Base-by-base conservation (phyloP, 2,888 invertebrate genomes). In the Caenorhabditis sinica region DNA sequence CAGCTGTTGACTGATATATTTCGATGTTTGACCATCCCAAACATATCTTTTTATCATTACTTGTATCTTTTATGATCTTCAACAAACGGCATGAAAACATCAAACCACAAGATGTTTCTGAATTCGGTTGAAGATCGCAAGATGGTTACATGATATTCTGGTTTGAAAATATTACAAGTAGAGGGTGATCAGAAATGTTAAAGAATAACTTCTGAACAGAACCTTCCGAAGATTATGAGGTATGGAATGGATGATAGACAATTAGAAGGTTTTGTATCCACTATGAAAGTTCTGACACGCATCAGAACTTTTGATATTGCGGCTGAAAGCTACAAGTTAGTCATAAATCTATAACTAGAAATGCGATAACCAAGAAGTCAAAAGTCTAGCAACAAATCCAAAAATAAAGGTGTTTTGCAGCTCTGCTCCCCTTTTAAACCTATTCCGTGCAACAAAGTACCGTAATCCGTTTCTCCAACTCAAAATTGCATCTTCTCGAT, bases 1-100 rank as follows among this genome's bases (percentile, higher is more conserved):
- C 51, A 30, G 13, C n/a, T 15, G 30, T 30, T n/a, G 51, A n/a
- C 49, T n/a, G n/a, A n/a, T n/a, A n/a, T n/a, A n/a, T n/a, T 33
- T 36, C 53, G 68, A 20, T 68, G 51, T 68, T 51, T 53, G 68
- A 66, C 28, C 51, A 36, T 23, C 23, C 23, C 68, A 68, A 68
- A 68, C 68, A 68, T n/a, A n/a, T 68, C 68, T 51, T 30, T 68
- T 33, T 68, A 11, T 68, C 51, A 23, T 49, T 36, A 68, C 33
- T 33, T 51, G 36, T 51, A 51, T 33, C n/a, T 68, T 45, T 68
- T 36, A 28, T 68, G 36, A 51, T 53, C 68, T 13, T 68, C 20
- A 13, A 30, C 51, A 65, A 28, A 6, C 1, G n/a, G 15, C 0
- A 23, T 2, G 15, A 28, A 45, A 45, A 45, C 17, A 45, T 8